Conservation (phyloP, 2,113 vertebrate genomes). For the Penelope pileata region DNA sequence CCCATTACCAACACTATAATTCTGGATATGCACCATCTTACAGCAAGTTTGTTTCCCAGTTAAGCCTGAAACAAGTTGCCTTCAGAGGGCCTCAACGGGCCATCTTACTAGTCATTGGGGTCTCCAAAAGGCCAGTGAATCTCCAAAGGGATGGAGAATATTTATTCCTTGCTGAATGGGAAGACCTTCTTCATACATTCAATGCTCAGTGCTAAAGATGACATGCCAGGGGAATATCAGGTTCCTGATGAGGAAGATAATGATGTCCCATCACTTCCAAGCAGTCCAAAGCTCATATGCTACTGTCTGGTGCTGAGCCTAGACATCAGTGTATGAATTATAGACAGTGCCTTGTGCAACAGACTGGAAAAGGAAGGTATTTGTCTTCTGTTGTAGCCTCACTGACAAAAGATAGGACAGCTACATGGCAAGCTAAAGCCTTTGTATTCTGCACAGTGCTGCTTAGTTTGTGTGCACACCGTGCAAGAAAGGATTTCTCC, state of each 20-base stretch:
- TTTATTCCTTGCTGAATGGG: not conserved
- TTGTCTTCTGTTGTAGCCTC: not conserved
- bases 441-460: not conserved
- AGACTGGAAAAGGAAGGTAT: not conserved
- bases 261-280: not conserved
- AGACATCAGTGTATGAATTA: not conserved
- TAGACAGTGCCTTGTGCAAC: not conserved
- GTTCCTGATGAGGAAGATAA: not conserved
- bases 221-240: not conserved
- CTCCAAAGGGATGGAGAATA: not conserved
- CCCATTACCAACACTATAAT: not conserved
- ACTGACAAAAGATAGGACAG: not conserved
- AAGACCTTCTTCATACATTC: not conserved
- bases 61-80: not conserved
- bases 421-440: not conserved
- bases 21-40: not conserved
- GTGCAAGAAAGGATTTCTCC: not conserved
- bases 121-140: not conserved
- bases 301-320: not conserved
- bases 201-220: not conserved
- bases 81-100: not conserved
- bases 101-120: not conserved
- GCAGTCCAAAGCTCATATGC: not conserved
- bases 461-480: not conserved
- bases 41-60: not conserved